Evolutionary conservation across 1,140 invertebrate species (phyloP).

Genomic region (Calliopsis andreniformis): DNA sequence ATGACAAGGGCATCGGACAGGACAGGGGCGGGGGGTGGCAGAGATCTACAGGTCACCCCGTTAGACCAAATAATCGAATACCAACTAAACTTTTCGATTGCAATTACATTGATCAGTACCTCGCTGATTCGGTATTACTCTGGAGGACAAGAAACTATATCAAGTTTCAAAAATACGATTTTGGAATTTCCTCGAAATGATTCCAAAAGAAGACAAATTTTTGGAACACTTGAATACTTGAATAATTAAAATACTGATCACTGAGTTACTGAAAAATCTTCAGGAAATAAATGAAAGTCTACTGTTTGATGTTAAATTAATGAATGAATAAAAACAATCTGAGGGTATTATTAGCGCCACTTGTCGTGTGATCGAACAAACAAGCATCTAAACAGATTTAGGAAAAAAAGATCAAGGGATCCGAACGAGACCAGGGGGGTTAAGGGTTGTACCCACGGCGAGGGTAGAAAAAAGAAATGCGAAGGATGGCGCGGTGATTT

Average conservation of each 20-base stretch:
- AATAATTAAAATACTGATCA: no score
- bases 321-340: no score
- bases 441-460: background rate
- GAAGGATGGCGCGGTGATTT: background rate
- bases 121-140: no score
- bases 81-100: constrained; percentile 8
- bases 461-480: background rate
- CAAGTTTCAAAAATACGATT: no score
- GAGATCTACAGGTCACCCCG: constrained; percentile 22
- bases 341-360: no score
- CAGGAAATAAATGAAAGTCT: no score
- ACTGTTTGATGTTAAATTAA: no score
- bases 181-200: no score
- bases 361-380: background rate
- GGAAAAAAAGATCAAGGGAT: background rate
- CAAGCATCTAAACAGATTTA: background rate
- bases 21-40: background rate
- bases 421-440: background rate
- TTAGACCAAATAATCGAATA: constrained; percentile 24
- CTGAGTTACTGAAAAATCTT: no score
- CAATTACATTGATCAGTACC: background rate
- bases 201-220: no score
- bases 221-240: no score
- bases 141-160: no score
- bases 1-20: constrained; percentile 45